A percentile compares a stretch with the other conserved stretches of the same genome.
These are phyloP conservation scores for Diplodus puntazzo DNA, from an alignment of 2,797 vertebrate species.

Conservation along the genomic window DNA sequence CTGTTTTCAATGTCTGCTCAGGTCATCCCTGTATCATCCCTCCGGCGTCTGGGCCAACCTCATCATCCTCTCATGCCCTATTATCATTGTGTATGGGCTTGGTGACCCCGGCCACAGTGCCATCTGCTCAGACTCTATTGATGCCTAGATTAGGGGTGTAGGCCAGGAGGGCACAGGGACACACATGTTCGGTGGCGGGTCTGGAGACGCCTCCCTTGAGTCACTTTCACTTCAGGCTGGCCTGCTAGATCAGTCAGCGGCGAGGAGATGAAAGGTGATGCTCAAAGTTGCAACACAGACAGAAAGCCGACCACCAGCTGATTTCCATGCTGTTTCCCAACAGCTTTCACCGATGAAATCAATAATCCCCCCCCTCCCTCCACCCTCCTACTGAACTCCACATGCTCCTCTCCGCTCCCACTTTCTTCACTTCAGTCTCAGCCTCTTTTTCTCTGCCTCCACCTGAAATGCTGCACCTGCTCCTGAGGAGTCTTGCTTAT, in stretches of 20 bases:
- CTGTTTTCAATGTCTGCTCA: constrained; percentile 54
- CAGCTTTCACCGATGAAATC: constrained; percentile 36
- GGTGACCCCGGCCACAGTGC: constrained; percentile 50
- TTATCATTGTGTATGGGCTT: constrained; percentile 52
- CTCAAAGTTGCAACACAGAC: constrained; percentile 12
- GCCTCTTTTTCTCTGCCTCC: constrained; percentile 27
- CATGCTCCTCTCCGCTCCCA: constrained; percentile 10
- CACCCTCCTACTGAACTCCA: neutral
- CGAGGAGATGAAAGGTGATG: constrained; percentile 44
- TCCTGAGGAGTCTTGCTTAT: constrained; percentile 21
- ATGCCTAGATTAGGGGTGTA: constrained; percentile 68
- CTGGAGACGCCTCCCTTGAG: constrained; percentile 18
- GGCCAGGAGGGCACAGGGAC: constrained; percentile 57
- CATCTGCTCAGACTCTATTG: constrained; percentile 73
- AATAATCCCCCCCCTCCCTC: constrained; percentile 37
- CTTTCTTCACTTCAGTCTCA: constrained; percentile 24
- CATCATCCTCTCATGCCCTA: constrained; percentile 67
- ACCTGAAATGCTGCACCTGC: constrained; percentile 34
- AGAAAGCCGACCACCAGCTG: constrained; percentile 49
- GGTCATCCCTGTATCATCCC: constrained; percentile 60
- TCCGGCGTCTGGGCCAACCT: constrained; percentile 63
- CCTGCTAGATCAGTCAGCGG: constrained; percentile 30
- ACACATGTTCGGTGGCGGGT: constrained; percentile 47
- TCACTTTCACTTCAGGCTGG: constrained; percentile 23
- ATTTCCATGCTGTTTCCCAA: constrained; percentile 53